phyloP scores from a whole-genome alignment of 1,140 invertebrate species.

The Palaemon carinicauda region DNA sequence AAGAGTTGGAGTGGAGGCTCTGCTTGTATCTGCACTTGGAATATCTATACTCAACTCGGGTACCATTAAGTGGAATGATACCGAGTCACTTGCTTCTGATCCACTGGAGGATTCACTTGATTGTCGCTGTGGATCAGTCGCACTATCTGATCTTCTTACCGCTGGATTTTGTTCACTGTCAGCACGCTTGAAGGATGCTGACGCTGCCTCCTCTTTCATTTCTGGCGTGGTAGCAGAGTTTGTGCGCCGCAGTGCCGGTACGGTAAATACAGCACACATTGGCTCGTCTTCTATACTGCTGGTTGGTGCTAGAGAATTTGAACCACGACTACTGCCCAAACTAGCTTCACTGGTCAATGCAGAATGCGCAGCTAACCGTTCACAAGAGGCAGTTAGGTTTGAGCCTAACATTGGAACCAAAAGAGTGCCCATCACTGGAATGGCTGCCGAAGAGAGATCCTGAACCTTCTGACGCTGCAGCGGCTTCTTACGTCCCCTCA shows the following conservation, averaged over 20 bases:
- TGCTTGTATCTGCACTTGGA: conserved; percentile 49
- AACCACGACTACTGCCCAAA: conserved; percentile 15
- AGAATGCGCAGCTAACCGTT: conserved; percentile 45
- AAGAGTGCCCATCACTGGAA: background rate
- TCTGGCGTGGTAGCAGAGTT: conserved; percentile 49
- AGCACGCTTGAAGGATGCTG: conserved; percentile 34
- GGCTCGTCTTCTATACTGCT: conserved; percentile 54
- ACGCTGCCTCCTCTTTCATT: conserved; percentile 20
- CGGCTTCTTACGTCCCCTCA: conserved; percentile 27
- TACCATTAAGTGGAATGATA: conserved; percentile 59
- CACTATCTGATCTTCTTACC: conserved; percentile 49
- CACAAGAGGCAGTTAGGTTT: conserved; percentile 47
- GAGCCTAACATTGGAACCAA: conserved; percentile 22
- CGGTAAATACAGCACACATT: conserved; percentile 50
- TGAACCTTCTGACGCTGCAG: conserved; percentile 31
- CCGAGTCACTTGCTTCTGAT: conserved; percentile 56
- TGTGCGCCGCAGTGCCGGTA: conserved; percentile 46
- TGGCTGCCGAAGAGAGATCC: background rate
- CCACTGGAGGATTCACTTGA: conserved; percentile 54
- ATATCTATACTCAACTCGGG: conserved; percentile 55
- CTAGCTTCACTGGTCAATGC: background rate
- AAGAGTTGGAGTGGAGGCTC: conserved; percentile 42
- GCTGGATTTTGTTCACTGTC: conserved; percentile 51
- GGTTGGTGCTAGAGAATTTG: conserved; percentile 21
- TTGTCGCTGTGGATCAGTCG: conserved; percentile 14